These are phyloP conservation scores for Eremobia ochroleuca DNA, from an alignment of 2,888 invertebrate genomes.

Conservation along the genomic window DNA sequence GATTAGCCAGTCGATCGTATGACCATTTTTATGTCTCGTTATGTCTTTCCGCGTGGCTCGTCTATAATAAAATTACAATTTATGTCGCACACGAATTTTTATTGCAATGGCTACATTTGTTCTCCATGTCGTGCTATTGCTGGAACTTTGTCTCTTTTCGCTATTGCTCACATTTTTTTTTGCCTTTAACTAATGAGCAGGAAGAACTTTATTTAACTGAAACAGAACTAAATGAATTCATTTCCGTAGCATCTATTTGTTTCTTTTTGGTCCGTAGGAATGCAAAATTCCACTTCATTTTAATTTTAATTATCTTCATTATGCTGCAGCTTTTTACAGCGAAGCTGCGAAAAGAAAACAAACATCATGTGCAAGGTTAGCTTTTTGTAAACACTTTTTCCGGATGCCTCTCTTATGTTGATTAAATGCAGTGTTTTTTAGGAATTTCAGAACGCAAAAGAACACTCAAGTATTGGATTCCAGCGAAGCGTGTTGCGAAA, in stretches of 20 bases:
- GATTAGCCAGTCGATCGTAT: slow-evolving; percentile 71
- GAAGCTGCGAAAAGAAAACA: slow-evolving; percentile 49
- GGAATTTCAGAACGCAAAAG: slow-evolving; percentile 63
- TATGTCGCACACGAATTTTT: slow-evolving; percentile 61
- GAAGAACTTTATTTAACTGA: slow-evolving; percentile 16
- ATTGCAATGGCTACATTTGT: slow-evolving; percentile 47
- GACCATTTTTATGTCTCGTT: slow-evolving; percentile 70
- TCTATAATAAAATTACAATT: slow-evolving; percentile 68
- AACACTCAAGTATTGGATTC: slow-evolving; percentile 57
- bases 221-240: slow-evolving; percentile 34
- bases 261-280: slow-evolving; percentile 17
- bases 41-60: slow-evolving; percentile 63
- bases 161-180: slow-evolving; percentile 27
- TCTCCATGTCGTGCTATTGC: slow-evolving; percentile 36
- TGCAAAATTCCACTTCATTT: slow-evolving; percentile 40
- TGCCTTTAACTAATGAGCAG: slow-evolving; percentile 5
- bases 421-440: slow-evolving; percentile 68
- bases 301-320: slow-evolving; percentile 59
- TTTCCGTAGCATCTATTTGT: slow-evolving; percentile 21
- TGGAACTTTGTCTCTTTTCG: slow-evolving; percentile 10
- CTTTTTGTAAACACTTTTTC: slow-evolving; percentile 56
- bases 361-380: slow-evolving; percentile 43
- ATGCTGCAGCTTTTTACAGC: slow-evolving; percentile 49
- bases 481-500: slow-evolving; percentile 70
- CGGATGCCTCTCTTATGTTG: slow-evolving; percentile 62